Evolutionary conservation across 92 coral and sea anemone genomes (phyloP).

Genomic region (Porites rus): DNA sequence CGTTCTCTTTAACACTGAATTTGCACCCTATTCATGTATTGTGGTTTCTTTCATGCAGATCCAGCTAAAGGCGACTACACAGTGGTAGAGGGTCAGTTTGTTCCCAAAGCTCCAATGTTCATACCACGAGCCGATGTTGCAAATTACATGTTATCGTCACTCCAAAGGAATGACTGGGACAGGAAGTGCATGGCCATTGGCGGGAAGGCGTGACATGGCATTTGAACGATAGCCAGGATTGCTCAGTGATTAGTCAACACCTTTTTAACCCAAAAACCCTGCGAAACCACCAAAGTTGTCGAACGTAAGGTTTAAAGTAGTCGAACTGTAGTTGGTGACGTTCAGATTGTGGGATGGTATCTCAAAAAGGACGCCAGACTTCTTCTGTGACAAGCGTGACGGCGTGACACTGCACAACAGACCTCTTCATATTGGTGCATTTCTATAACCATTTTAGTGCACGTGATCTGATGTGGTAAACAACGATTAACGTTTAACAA

Average conservation of each 20-base stretch:
- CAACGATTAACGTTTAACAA: too few species aligned
- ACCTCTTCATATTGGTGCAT: too few species aligned
- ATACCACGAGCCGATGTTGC: slow-evolving; percentile 70
- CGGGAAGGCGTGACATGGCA: slow-evolving; percentile 22
- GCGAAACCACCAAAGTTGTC: not conserved
- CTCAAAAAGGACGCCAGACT: not conserved
- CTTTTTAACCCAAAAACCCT: slow-evolving; percentile 8
- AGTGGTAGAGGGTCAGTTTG: slow-evolving; percentile 62
- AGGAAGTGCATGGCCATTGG: slow-evolving; percentile 66
- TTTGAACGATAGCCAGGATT: slow-evolving; percentile 17
- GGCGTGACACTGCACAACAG: too few species aligned
- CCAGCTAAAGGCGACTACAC: slow-evolving; percentile 52
- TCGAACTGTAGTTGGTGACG: not conserved
- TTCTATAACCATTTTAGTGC: too few species aligned
- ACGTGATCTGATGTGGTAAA: too few species aligned
- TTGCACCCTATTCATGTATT: not conserved
- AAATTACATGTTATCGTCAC: slow-evolving; percentile 45
- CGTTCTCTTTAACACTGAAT: too few species aligned
- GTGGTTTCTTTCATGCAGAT: slow-evolving; percentile 17
- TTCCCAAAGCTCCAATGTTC: slow-evolving; percentile 41
- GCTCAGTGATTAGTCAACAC: slow-evolving; percentile 31
- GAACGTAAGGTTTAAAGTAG: not conserved
- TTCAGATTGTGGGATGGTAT: not conserved
- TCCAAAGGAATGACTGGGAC: slow-evolving; percentile 62
- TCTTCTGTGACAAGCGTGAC: too few species aligned